Conservation (phyloP, 2,113 vertebrate species). For the Cheilinus undulatus region DNA sequence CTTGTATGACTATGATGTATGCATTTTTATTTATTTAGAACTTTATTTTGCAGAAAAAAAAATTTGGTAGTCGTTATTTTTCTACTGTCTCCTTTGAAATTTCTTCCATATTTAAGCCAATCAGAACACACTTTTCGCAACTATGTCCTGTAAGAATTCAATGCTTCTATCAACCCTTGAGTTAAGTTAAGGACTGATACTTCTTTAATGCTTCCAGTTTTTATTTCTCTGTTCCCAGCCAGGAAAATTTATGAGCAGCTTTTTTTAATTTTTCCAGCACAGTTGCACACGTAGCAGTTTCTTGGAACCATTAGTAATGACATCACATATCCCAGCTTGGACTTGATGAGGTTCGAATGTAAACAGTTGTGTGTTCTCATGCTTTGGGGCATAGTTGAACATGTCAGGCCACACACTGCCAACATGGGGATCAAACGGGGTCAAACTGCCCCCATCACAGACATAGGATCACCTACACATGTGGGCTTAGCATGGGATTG, state of each 20-base stretch:
- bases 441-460: slow-evolving; percentile 46
- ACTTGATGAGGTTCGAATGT: slow-evolving; percentile 48
- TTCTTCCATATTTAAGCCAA: too few species aligned
- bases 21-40: too few species aligned
- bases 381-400: slow-evolving; percentile 41
- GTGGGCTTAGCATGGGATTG: slow-evolving; percentile 5
- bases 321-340: slow-evolving; percentile 46
- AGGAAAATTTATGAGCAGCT: not conserved
- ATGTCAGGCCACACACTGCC: slow-evolving; percentile 45
- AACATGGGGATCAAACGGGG: slow-evolving; percentile 51
- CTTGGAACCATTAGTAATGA: slow-evolving; percentile 13
- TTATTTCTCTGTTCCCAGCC: not conserved
- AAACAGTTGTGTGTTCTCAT: slow-evolving; percentile 27
- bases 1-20: too few species aligned
- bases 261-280: not conserved
- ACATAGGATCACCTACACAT: slow-evolving; percentile 11
- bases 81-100: too few species aligned
- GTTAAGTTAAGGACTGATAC: not conserved
- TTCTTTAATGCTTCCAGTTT: not conserved
- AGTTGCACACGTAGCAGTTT: not conserved
- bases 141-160: too few species aligned
- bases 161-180: not conserved
- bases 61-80: too few species aligned
- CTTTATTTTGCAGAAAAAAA: too few species aligned
- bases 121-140: too few species aligned